These are phyloP conservation scores for Piezodorus guildinii DNA, from an alignment of 1,140 invertebrate species.

Conservation along the genomic window DNA sequence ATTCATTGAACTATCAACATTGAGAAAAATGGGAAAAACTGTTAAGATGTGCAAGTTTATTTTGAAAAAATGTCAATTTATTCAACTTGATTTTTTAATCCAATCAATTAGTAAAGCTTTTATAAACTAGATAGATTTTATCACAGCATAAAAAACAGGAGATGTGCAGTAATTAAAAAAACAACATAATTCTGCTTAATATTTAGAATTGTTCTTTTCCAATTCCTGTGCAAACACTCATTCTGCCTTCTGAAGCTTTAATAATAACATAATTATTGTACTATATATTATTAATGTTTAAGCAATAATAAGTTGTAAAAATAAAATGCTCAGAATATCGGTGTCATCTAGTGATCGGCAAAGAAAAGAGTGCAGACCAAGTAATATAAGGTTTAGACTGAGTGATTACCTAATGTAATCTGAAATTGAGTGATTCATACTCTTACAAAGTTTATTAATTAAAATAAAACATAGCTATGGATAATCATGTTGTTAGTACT, in stretches of 20 bases:
- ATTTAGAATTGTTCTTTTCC: not conserved
- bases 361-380: not conserved
- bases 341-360: not conserved
- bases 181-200: not conserved
- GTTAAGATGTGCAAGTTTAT: not conserved
- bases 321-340: no score
- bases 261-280: not conserved
- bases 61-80: not conserved
- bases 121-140: not conserved
- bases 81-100: not conserved
- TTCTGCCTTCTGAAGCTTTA: slow-evolving; percentile 12
- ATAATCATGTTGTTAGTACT: no score
- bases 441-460: no score
- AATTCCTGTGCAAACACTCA: not conserved
- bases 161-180: not conserved
- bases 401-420: not conserved
- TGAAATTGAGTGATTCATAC: no score
- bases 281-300: not conserved
- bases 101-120: not conserved
- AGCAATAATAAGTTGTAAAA: slow-evolving; percentile 1
- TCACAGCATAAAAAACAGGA: not conserved
- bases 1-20: no score
- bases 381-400: not conserved
- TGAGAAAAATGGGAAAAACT: no score
- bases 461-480: no score